These are phyloP conservation scores for Hylia prasina DNA, from an alignment of 2,113 vertebrate species.

Conservation along the genomic window DNA sequence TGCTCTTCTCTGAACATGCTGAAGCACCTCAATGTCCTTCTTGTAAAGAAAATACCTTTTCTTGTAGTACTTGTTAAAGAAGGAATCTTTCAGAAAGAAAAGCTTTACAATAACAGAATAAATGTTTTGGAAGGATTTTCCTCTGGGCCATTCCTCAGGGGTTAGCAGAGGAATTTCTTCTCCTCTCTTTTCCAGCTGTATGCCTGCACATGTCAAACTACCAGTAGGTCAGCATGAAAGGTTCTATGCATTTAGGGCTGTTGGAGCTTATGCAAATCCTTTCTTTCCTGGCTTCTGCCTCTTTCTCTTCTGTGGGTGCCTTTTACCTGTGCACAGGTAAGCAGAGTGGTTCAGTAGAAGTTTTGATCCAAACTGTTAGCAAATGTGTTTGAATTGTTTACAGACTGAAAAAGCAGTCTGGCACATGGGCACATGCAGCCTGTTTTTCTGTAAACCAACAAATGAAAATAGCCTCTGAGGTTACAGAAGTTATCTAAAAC, in stretches of 20 bases:
- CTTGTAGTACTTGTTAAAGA: not conserved
- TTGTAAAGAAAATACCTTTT: not conserved
- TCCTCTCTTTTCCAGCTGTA: not conserved
- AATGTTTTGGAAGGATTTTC: not conserved
- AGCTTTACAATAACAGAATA: not conserved
- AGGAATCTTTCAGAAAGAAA: not conserved
- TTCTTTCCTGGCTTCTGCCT: not conserved
- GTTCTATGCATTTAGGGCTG: not conserved
- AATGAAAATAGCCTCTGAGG: not conserved
- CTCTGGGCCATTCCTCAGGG: not conserved
- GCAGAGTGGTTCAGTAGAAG: not conserved
- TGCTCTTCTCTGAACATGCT: rapidly evolving
- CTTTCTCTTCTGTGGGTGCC: not conserved
- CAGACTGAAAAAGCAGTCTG: not conserved
- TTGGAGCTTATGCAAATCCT: not conserved
- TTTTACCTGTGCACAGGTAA: not conserved
- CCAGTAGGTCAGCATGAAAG: not conserved
- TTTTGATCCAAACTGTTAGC: not conserved
- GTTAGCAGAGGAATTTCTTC: not conserved
- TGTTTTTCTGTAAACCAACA: not conserved
- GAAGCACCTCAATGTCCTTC: not conserved
- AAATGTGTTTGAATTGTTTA: not conserved
- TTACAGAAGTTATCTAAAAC: not conserved
- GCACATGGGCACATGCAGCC: not conserved
- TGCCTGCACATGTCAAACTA: not conserved